Evolutionary conservation across 2,888 invertebrate genomes (phyloP), one percentile per base, ranked within the genome.

Genomic region (Xestia sexstrigata): DNA sequence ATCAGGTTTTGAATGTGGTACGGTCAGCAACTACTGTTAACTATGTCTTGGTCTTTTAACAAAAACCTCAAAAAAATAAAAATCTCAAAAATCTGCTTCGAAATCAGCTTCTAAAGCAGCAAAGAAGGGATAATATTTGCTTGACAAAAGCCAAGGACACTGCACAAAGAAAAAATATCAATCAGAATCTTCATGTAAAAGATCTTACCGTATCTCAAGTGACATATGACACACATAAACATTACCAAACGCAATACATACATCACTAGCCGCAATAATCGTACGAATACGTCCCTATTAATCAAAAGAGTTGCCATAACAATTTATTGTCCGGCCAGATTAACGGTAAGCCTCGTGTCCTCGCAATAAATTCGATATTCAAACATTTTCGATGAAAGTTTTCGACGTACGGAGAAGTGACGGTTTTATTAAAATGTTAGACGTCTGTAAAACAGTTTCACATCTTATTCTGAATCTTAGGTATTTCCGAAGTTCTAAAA

Each of bases 251-350:
- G 69, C 66, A 63, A 86, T 63, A 63, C 85, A 90, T 91, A 91
- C 91, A 90, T 92, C 91, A 91, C 78, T 39, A 55, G 67, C 76
- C 82, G 86, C 90, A 91, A 92, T 91, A 92, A 91, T 91, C 84
- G 89, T 85, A 86, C 82, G 88, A 89, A 91, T 90, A 88, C 88
- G 75, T 76, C 74, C 84, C 92, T 83, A 94, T 95, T 93, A 93
- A 94, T 94, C 94, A 93, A 90, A 91, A 75, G 91, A 91, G 90
- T 93, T 93, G 84, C 82, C 89, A 83, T 89, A 88, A 88, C 89
- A 89, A 92, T 94, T 93, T 93, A 92, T 93, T 92, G 91, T 90
- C 83, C 88, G 87, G 86, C 91, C 91, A 92, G 92, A 93, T 93
- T 92, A 93, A 89, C 90, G 93, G 90, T 93, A 93, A 93, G 91